Evolutionary conservation across 2,888 invertebrate genomes (phyloP), one percentile per base, ranked within the genome.

Genomic region (Synanthedon myopaeformis): DNA sequence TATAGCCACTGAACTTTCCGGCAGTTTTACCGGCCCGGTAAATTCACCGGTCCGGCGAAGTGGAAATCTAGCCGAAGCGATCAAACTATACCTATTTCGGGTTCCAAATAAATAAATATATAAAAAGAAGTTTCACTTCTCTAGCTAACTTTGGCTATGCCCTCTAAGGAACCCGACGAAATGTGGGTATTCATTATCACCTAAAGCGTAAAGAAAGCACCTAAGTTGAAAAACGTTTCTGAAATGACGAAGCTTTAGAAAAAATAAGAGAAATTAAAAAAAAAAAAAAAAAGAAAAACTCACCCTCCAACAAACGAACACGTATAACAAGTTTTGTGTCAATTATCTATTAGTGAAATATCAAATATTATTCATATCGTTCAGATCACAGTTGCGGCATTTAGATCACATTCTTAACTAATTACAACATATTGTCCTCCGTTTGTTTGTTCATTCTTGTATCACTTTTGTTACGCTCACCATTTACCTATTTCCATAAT

Each of bases 341-440:
- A 85, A 79, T 86, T 82, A 86, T 76, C 85, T 86, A 85, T 82
- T 80, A 82, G 84, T 85, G 86, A 86, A 85, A 85, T 87, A 87
- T 86, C 86, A 87, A 86, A 85, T 87, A 86, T 86, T 85, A 85
- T 83, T 84, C 83, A 86, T 87, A 86, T 88, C 88, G 83, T 84
- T 88, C 88, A 87, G 88, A 88, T 88, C 88, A 88, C 88, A 88
- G 88, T 88, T 88, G 85, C 84, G 88, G 88, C 87, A 81, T 85
- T 84, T 79, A 76, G 85, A 88, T 88, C 87, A 88, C 88, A 88
- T 84, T 84, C 84, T 87, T 87, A 87, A 78, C 77, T 84, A 84
- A 84, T 82, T 81, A 82, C 80, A 84, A 80, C 82, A 77, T 85
- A 86, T 82, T 83, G 86, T 86, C 86, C 85, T 74, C 70, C 76